Evolutionary conservation across 2,888 invertebrate genomes (phyloP).

Genomic region (Cephalotes varians): DNA sequence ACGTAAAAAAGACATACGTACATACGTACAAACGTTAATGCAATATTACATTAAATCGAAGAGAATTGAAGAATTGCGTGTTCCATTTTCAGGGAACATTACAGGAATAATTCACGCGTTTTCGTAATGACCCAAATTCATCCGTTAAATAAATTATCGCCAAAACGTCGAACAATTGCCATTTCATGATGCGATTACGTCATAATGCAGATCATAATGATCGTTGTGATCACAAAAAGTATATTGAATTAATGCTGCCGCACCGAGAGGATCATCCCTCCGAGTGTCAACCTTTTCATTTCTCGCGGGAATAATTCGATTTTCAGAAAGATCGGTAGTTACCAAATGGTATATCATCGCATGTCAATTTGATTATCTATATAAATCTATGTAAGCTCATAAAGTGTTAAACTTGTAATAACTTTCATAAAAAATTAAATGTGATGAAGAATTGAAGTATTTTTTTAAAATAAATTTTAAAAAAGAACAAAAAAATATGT

Average conservation of each 20-base stretch:
- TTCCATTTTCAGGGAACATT: conserved; percentile 23
- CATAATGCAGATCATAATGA: conserved; percentile 60
- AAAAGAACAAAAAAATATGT: neutral
- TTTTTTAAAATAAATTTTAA: neutral
- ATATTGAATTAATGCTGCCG: conserved; percentile 64
- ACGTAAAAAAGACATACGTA: neutral
- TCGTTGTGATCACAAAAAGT: conserved; percentile 50
- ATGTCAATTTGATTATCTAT: conserved; percentile 48
- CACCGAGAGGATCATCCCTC: conserved; percentile 51
- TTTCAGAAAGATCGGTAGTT: conserved; percentile 59
- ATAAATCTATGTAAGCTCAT: neutral
- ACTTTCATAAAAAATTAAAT: neutral
- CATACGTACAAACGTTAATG: neutral
- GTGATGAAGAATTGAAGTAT: neutral
- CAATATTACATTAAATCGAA: neutral
- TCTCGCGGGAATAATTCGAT: conserved; percentile 42
- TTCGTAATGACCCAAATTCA: conserved; percentile 34
- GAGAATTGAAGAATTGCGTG: neutral
- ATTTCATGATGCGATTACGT: conserved; percentile 45
- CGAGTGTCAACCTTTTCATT: conserved; percentile 6
- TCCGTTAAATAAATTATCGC: conserved; percentile 31
- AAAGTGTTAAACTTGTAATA: conserved; percentile 48
- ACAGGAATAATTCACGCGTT: conserved; percentile 35
- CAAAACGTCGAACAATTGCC: conserved; percentile 24
- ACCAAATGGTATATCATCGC: too few relatives aligned